Evolutionary conservation across 2,113 vertebrate species (phyloP).

Genomic region (Stegastes partitus): DNA sequence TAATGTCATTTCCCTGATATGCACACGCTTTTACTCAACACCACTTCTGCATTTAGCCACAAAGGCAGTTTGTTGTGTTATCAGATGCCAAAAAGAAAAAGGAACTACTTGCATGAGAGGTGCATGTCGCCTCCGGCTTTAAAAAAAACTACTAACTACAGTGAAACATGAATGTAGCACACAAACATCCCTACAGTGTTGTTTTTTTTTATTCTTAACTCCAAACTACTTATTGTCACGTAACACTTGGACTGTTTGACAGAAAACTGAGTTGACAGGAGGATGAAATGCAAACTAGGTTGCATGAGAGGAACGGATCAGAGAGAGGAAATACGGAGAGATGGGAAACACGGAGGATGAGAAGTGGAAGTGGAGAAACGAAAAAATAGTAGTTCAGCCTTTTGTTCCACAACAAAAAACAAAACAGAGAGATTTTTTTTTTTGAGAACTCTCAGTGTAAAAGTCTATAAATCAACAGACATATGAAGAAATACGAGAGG

Average conservation of each 20-base stretch:
- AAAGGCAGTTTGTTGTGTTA: background rate
- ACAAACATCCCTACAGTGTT: background rate
- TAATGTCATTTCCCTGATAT: slow-evolving; percentile 15
- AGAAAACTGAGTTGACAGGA: background rate
- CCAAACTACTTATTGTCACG: background rate
- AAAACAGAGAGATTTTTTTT: background rate
- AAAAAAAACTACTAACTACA: no score
- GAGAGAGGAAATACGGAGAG: background rate
- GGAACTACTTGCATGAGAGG: slow-evolving; percentile 46
- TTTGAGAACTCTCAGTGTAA: no score
- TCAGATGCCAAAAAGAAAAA: slow-evolving; percentile 35
- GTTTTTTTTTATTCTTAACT: background rate
- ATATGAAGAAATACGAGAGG: no score
- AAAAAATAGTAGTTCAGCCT: no score
- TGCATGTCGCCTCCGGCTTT: background rate
- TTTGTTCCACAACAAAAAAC: no score
- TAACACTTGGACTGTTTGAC: background rate
- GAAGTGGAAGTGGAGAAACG: background rate
- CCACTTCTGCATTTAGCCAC: slow-evolving; percentile 72
- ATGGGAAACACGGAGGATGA: background rate
- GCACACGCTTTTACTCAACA: slow-evolving; percentile 16
- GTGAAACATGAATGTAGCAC: background rate
- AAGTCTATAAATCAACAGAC: no score
- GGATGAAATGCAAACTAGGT: background rate
- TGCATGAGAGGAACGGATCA: background rate